phyloP scores from a whole-genome alignment of 2,113 vertebrate genomes.

The Vimba vimba region DNA sequence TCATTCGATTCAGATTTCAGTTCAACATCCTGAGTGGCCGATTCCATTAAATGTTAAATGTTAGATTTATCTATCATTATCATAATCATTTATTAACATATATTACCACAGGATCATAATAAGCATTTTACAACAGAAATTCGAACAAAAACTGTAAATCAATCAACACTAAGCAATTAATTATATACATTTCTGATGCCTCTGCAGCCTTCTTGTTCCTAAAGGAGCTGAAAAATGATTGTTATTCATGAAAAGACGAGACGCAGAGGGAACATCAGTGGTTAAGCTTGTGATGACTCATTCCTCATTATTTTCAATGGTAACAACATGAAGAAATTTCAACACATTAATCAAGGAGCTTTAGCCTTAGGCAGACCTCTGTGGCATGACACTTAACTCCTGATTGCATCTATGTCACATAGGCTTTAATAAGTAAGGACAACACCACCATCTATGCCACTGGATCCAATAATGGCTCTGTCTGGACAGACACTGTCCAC shows the following conservation, averaged over 20 bases:
- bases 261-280: conserved; percentile 35
- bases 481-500: not conserved
- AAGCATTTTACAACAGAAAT: not conserved
- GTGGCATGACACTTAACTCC: conserved; percentile 37
- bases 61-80: not conserved
- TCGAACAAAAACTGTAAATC: not conserved
- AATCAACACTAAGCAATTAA: not conserved
- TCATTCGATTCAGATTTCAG: not conserved
- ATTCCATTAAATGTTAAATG: not conserved
- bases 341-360: conserved; percentile 42
- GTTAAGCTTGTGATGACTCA: conserved; percentile 45
- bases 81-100: not conserved
- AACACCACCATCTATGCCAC: not conserved
- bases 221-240: conserved; percentile 21
- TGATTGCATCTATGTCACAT: not conserved
- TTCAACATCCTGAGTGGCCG: not conserved
- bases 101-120: not conserved
- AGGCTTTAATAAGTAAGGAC: conserved; percentile 28
- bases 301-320: conserved; percentile 50
- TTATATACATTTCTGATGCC: not conserved
- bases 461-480: conserved; percentile 17
- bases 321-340: conserved; percentile 37
- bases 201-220: not conserved
- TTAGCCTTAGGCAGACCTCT: conserved; percentile 34
- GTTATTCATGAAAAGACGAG: conserved; percentile 38